A percentile compares a stretch with the other conserved stretches of the same genome.
phyloP scores from a whole-genome alignment of 1,140 invertebrate species.

The Magallana gigas region DNA sequence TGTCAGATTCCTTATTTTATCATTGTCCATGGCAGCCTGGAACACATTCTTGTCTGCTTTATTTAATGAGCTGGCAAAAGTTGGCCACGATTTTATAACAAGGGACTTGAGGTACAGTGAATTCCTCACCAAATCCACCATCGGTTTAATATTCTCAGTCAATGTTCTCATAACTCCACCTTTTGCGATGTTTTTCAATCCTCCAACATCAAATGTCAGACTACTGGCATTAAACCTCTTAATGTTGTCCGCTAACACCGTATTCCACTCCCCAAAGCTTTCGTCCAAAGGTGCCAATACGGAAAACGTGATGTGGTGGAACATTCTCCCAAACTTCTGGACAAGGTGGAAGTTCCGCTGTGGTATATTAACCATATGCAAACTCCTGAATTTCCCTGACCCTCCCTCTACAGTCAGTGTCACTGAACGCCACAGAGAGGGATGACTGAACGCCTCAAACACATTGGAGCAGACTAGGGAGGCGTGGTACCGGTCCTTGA shows the following conservation, averaged over 20 bases:
- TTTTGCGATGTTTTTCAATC: constrained; percentile 50
- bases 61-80: constrained; percentile 53
- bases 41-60: constrained; percentile 55
- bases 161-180: constrained; percentile 40
- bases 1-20: constrained; percentile 55
- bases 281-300: constrained; percentile 50
- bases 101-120: constrained; percentile 54
- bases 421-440: constrained; percentile 57
- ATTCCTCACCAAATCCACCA: constrained; percentile 53
- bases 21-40: constrained; percentile 54
- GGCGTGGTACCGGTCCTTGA: constrained; percentile 54
- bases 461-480: constrained; percentile 52
- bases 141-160: constrained; percentile 44
- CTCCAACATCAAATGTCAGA: constrained; percentile 58
- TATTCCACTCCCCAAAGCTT: constrained; percentile 38
- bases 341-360: constrained; percentile 53
- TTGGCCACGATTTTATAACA: constrained; percentile 59
- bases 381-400: constrained; percentile 44
- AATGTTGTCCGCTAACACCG: constrained; percentile 45
- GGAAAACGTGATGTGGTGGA: constrained; percentile 55
- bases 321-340: constrained; percentile 57
- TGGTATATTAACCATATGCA: constrained; percentile 29
- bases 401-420: constrained; percentile 44
- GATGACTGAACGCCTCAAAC: constrained; percentile 59
- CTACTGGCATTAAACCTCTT: constrained; percentile 55